These are phyloP conservation scores for Iguana delicatissima DNA, from an alignment of 2,797 vertebrate species.

Conservation along the genomic window DNA sequence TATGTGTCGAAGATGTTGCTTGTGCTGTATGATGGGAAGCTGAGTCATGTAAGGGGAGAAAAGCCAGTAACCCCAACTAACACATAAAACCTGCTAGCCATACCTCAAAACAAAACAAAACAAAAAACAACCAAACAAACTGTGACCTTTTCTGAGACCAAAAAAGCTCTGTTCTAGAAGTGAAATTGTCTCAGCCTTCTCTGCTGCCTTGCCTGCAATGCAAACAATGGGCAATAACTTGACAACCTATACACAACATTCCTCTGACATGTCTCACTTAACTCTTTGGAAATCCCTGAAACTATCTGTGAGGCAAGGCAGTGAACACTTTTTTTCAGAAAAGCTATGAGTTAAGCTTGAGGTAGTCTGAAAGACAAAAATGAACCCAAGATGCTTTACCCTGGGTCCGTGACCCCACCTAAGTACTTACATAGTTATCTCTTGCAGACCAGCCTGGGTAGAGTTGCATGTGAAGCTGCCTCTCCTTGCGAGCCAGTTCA, in stretches of 20 bases:
- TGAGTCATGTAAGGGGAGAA: neutral
- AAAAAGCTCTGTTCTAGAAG: neutral
- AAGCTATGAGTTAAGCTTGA: fast-evolving
- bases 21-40: no score
- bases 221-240: neutral
- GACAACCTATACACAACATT: neutral
- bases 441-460: constrained; percentile 98
- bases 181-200: neutral
- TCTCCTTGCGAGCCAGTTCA: constrained; percentile 96
- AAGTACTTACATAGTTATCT: constrained; percentile 95
- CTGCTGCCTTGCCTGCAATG: neutral
- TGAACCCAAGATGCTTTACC: neutral
- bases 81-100: neutral
- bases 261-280: neutral
- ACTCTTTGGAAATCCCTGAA: neutral
- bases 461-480: constrained; percentile 99
- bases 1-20: neutral
- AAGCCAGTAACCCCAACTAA: neutral
- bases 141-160: no score
- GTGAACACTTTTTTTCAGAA: neutral
- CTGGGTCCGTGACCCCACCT: neutral
- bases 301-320: neutral
- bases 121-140: no score
- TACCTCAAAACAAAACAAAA: neutral
- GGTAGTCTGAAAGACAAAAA: neutral